Evolutionary conservation across 30 jellyfish, hydroid and myxozoan genomes (phyloP).

Genomic region (Pelagia noctiluca): DNA sequence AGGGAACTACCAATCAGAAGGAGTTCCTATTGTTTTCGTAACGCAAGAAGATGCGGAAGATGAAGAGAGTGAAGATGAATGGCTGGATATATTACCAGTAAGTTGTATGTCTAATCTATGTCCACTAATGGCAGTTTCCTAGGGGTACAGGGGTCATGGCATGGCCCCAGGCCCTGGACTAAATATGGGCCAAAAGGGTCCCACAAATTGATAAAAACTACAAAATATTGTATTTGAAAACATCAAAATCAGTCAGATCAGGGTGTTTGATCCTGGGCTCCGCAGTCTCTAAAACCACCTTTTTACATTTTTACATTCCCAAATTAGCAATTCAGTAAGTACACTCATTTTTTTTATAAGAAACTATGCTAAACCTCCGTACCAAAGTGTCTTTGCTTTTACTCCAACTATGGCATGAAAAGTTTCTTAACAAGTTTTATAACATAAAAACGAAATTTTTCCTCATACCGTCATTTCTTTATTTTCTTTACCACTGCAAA

Average conservation of each 20-base stretch:
- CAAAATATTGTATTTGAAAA: not conserved
- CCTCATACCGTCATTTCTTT: too few species aligned
- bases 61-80: conserved; percentile 72
- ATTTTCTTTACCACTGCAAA: too few species aligned
- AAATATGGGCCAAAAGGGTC: not conserved
- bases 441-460: too few species aligned
- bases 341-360: too few species aligned
- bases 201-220: not conserved
- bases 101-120: conserved; percentile 5
- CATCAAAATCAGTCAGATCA: not conserved
- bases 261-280: not conserved
- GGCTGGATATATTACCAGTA: conserved; percentile 77
- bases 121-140: not conserved
- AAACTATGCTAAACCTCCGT: too few species aligned
- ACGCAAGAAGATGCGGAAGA: conserved; percentile 71
- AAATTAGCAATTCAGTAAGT: too few species aligned
- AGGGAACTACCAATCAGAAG: conserved; percentile 63
- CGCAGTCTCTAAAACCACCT: too few species aligned
- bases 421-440: too few species aligned
- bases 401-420: too few species aligned
- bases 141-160: not conserved
- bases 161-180: too few species aligned
- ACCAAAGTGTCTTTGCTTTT: too few species aligned
- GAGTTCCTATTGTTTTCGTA: conserved; percentile 80
- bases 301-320: too few species aligned